These are phyloP conservation scores for Papilio aristodemus DNA, from an alignment of 1,140 invertebrate genomes.

Conservation along the genomic window DNA sequence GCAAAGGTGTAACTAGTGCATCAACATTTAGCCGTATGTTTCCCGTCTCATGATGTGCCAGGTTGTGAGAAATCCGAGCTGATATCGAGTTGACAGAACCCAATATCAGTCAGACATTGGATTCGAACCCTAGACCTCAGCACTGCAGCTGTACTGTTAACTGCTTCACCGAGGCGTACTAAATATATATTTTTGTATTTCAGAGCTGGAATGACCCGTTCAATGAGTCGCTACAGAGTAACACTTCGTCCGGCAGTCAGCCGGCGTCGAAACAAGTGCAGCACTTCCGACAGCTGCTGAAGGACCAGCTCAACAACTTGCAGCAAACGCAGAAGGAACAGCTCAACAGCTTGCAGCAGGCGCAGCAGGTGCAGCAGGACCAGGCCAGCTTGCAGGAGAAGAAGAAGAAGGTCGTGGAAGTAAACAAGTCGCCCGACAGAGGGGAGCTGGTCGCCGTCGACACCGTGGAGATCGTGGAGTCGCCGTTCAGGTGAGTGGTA, in stretches of 20 bases:
- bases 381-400: conserved; percentile 52
- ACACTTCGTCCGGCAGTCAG: conserved; percentile 50
- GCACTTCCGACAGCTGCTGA: conserved; percentile 67
- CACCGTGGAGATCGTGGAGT: conserved; percentile 61
- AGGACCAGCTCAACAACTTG: conserved; percentile 61
- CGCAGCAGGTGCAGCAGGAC: conserved; percentile 64
- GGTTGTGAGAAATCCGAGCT: no score
- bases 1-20: no score
- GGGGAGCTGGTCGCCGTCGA: conserved; percentile 55
- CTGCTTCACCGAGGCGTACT: no score
- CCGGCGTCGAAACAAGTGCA: conserved; percentile 61
- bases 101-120: no score
- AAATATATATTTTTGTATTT: conserved; percentile 18
- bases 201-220: conserved; percentile 60
- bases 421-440: conserved; percentile 45
- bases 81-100: no score
- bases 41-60: no score
- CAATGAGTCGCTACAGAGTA: conserved; percentile 62
- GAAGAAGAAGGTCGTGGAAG: not conserved
- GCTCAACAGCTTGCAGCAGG: no score
- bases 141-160: no score
- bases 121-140: no score
- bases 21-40: no score
- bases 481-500: conserved; percentile 66
- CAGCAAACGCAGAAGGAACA: conserved; percentile 47